phyloP scores from a whole-genome alignment of 1,140 invertebrate species.

The Cotesia vestalis region DNA sequence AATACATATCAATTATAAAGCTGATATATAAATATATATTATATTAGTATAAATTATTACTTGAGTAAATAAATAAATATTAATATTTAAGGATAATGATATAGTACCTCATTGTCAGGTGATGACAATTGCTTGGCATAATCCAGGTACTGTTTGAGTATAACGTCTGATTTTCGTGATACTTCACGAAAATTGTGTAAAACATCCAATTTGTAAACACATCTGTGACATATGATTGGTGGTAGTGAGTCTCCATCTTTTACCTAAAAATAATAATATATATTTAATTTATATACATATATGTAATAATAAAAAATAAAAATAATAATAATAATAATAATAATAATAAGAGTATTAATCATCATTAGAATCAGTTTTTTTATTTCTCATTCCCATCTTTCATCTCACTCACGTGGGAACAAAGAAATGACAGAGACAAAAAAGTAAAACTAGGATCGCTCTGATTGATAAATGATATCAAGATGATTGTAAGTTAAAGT shows the following conservation, averaged over 20 bases:
- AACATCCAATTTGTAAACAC: conserved; percentile 65
- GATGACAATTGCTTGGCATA: conserved; percentile 63
- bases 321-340: not conserved
- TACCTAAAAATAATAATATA: conserved; percentile 54
- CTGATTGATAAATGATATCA: conserved; percentile 10
- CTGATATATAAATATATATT: conserved; percentile 1
- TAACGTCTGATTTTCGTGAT: conserved; percentile 64
- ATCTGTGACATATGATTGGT: conserved; percentile 64
- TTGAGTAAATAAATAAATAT: not conserved
- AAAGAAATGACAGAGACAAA: too few relatives aligned
- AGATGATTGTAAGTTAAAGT: conserved; percentile 3
- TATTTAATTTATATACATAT: too few relatives aligned
- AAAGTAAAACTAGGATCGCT: too few relatives aligned
- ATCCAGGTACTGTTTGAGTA: conserved; percentile 67
- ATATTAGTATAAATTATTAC: not conserved
- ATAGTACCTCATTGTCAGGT: conserved; percentile 56
- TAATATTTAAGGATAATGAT: not conserved
- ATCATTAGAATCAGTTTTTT: too few relatives aligned
- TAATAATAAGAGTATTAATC: not conserved
- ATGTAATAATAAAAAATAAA: conserved; percentile 17
- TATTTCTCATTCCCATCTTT: too few relatives aligned
- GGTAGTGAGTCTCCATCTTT: conserved; percentile 65
- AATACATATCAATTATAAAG: not conserved
- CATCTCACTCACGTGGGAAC: too few relatives aligned
- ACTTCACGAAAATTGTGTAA: conserved; percentile 65